Evolutionary conservation across 2,797 vertebrate genomes (phyloP).

Genomic region (Ptychobarbus kaznakovi): DNA sequence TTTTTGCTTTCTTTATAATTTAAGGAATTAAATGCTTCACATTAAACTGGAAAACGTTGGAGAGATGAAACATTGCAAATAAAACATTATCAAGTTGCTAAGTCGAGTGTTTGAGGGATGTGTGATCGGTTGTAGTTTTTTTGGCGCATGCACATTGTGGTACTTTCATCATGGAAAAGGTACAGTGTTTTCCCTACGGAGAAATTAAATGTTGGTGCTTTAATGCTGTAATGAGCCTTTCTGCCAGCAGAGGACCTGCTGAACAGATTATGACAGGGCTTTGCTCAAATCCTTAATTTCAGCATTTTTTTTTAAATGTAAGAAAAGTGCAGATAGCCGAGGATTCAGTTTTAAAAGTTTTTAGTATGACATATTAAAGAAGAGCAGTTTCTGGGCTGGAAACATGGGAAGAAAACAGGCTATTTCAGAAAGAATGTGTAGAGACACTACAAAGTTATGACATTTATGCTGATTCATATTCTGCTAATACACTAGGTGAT

Average conservation of each 20-base stretch:
- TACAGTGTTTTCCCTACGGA: not conserved
- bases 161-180: not conserved
- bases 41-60: conserved; percentile 88
- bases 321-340: not conserved
- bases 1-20: conserved; percentile 90
- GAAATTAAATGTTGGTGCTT: not conserved
- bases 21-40: conserved; percentile 91
- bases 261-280: not conserved
- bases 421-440: not conserved
- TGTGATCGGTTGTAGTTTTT: not conserved
- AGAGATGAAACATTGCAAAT: conserved; percentile 83
- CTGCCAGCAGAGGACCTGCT: not conserved
- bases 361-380: not conserved
- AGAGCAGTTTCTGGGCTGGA: not conserved
- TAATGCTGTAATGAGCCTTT: not conserved
- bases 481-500: not conserved
- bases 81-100: conserved; percentile 82
- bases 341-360: not conserved
- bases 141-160: not conserved
- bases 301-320: not conserved
- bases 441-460: too few species aligned
- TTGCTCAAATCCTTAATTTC: not conserved
- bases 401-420: not conserved
- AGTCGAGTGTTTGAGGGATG: conserved; percentile 50
- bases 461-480: not conserved